Conservation (phyloP, 2,888 invertebrate species). For the Agapostemon virescens region DNA sequence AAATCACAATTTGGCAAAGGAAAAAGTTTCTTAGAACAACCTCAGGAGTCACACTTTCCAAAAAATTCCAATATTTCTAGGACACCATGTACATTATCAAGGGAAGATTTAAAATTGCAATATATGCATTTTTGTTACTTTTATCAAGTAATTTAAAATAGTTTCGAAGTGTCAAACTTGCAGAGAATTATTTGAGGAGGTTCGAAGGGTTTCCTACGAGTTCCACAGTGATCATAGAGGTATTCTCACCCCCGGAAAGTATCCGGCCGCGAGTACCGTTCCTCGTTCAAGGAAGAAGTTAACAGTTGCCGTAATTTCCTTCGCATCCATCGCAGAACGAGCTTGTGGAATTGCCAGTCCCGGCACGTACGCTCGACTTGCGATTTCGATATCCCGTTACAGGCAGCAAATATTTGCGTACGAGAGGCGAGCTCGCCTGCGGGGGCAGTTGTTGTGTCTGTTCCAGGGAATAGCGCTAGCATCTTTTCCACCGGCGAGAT, state of each 20-base stretch:
- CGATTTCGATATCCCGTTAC: slow-evolving; percentile 53
- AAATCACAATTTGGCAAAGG: no score
- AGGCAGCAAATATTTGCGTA: slow-evolving; percentile 42
- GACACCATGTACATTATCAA: no score
- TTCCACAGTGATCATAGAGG: no score
- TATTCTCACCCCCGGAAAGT: background rate
- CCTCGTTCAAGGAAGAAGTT: slow-evolving; percentile 22
- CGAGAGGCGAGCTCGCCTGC: background rate
- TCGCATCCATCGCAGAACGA: background rate
- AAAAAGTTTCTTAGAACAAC: no score
- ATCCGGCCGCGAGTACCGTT: background rate
- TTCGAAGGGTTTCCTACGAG: background rate
- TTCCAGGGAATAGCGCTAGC: background rate
- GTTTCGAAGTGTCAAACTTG: no score
- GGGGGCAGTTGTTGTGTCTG: slow-evolving; percentile 12
- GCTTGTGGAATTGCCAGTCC: slow-evolving; percentile 13
- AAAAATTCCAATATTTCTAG: no score
- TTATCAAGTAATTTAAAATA: no score
- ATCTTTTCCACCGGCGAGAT: slow-evolving; percentile 12
- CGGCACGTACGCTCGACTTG: slow-evolving; percentile 37
- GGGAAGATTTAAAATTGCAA: no score
- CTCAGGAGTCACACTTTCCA: no score
- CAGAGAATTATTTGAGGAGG: background rate
- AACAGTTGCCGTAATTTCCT: slow-evolving; percentile 34
- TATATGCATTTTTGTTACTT: no score